A percentile compares a stretch with the other conserved stretches of the same genome.
Evolutionary conservation across 2,797 vertebrate genomes (phyloP).

Genomic region (Trachops cirrhosus): DNA sequence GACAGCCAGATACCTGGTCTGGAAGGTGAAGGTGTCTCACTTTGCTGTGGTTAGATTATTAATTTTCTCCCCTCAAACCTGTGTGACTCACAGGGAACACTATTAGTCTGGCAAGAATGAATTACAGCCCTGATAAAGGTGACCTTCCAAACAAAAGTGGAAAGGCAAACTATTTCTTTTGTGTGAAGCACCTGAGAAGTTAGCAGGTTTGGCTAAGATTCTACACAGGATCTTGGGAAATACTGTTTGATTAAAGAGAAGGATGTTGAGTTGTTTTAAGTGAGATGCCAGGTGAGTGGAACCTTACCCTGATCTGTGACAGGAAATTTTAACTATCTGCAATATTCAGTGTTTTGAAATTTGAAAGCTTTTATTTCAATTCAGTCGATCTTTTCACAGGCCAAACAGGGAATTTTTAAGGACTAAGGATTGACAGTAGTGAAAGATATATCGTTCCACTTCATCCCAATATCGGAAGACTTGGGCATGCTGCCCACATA

Average conservation of each 20-base stretch:
- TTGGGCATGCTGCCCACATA: background rate
- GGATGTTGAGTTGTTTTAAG: background rate
- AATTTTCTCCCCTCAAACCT: slow-evolving; percentile 63
- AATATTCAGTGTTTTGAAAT: slow-evolving; percentile 18
- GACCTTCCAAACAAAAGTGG: slow-evolving; percentile 60
- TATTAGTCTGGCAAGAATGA: slow-evolving; percentile 72
- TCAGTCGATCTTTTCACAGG: background rate
- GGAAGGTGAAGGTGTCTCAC: slow-evolving; percentile 48
- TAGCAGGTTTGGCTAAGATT: background rate
- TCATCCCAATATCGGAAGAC: background rate
- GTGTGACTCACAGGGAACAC: slow-evolving; percentile 58
- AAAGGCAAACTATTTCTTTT: slow-evolving; percentile 28
- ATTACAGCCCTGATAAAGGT: slow-evolving; percentile 61
- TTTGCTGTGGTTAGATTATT: slow-evolving; percentile 66
- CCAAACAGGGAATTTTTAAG: background rate
- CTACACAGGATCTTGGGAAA: background rate
- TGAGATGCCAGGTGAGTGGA: background rate
- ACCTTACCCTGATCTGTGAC: background rate
- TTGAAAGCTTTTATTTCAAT: background rate
- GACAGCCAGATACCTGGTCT: slow-evolving; percentile 14
- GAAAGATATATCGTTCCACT: background rate
- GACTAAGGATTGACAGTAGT: background rate
- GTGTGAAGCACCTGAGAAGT: background rate
- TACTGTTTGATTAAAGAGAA: background rate
- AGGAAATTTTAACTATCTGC: background rate